A percentile compares a stretch with the other conserved stretches of the same genome.
These are phyloP conservation scores for Urocolius indicus DNA, from an alignment of 2,113 vertebrate genomes.

Conservation along the genomic window DNA sequence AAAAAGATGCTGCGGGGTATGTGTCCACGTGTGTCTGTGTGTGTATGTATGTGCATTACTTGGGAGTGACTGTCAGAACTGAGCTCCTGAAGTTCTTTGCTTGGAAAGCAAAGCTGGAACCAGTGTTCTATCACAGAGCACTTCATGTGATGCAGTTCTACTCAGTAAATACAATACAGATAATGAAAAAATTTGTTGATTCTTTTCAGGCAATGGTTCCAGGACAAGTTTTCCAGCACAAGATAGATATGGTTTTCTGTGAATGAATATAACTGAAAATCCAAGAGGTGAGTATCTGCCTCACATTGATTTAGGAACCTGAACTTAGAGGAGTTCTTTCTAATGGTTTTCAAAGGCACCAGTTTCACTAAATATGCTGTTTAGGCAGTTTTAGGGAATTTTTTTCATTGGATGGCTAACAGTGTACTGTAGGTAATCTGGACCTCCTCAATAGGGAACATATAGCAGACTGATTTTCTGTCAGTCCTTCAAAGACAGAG, in stretches of 20 bases:
- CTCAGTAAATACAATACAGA: not conserved
- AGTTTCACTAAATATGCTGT: not conserved
- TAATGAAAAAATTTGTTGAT: not conserved
- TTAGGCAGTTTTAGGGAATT: not conserved
- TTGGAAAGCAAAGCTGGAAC: not conserved
- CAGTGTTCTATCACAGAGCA: not conserved
- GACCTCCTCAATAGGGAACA: not conserved
- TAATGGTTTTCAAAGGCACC: not conserved
- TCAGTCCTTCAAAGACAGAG: not conserved
- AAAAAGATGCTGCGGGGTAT: not conserved
- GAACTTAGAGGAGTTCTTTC: not conserved
- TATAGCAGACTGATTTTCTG: not conserved
- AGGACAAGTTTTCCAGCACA: not conserved
- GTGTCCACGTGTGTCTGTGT: no score
- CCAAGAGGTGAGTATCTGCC: not conserved
- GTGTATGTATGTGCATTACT: no score
- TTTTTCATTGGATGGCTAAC: not conserved
- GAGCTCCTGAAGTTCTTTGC: not conserved
- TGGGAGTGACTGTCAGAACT: not conserved
- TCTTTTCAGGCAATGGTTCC: not conserved
- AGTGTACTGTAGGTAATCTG: not conserved
- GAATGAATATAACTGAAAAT: not conserved
- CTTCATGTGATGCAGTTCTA: not conserved
- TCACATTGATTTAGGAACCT: not conserved
- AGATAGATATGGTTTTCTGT: not conserved